phyloP scores from a whole-genome alignment of 2,797 vertebrate genomes.

The Anniella stebbinsi region DNA sequence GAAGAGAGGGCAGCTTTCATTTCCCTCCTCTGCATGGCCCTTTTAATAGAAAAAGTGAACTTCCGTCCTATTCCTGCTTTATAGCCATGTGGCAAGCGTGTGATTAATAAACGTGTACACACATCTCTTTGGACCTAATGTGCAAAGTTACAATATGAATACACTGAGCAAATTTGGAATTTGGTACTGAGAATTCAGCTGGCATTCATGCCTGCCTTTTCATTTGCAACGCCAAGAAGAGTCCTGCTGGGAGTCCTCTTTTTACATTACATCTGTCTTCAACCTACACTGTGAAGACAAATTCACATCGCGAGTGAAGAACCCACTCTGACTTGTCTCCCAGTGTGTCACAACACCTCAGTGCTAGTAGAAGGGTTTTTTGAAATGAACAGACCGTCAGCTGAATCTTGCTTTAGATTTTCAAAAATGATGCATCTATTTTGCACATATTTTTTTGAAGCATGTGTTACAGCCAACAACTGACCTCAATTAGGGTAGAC shows the following conservation, averaged over 20 bases:
- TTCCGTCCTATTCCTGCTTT: too few relatives aligned
- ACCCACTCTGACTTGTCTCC: neutral
- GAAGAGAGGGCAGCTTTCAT: neutral
- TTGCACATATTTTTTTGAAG: neutral
- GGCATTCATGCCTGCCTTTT: neutral
- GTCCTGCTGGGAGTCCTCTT: too few relatives aligned
- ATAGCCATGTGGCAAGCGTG: too few relatives aligned
- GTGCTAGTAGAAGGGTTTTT: neutral
- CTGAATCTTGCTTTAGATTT: neutral
- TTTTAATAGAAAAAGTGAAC: too few relatives aligned
- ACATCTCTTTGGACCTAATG: too few relatives aligned
- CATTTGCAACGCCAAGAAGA: neutral
- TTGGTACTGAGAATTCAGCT: neutral
- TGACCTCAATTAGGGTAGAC: constrained; percentile 84
- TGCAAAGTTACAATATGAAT: too few relatives aligned
- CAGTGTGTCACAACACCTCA: too few relatives aligned
- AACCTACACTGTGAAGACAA: neutral
- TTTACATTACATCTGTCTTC: neutral
- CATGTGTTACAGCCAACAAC: constrained; percentile 36
- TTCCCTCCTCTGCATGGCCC: neutral
- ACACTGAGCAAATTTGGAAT: too few relatives aligned
- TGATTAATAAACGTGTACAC: too few relatives aligned
- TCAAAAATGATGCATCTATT: neutral
- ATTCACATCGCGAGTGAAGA: neutral
- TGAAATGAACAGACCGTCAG: neutral